Base-by-base conservation (phyloP, 2,797 vertebrate genomes). In the Pseudopleuronectes americanus region DNA sequence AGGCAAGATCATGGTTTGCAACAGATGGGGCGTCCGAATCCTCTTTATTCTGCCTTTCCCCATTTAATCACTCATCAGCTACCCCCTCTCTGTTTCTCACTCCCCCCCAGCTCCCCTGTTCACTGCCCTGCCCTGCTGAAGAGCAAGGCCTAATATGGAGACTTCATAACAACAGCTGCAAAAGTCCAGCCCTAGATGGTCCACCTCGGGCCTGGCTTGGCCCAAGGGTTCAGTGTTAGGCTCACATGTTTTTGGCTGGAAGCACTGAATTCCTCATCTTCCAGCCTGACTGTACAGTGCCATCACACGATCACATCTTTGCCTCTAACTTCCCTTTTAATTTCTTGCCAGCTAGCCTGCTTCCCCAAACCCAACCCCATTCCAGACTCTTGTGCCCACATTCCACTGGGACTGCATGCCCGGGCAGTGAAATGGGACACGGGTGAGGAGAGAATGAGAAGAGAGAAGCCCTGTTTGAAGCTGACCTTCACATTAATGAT, bases 401-500 rank as follows among this genome's bases (percentile, higher is more conserved):
- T 93, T 92, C 89, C 91, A 64, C 72, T 64, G 51, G 73, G 76
- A 43, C 86, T 82, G 88, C 92, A 87, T 91, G 90, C 89, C 89
- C 81, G 60, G 87, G 85, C 91, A 76, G 87, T 90, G 93, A 94
- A 94, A 95, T 47, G 77, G 90, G 91, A 94, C 88, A 92, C 87
- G 73, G 85, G 85, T 66, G 83, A 90, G 68, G 90, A 92, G 87
- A 88, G 90, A 88, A 83, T 38, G 78, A 70, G 84, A 86, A 68
- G 86, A 91, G 89, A 83, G 87, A 84, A 82, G 89, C 61, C 61
- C 88, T 73, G 89, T 93, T 94, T 93, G 92, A 94, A 93, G 92
- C 87, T 87, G 91, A 92, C 92, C 90, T 93, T 93, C 86, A 89
- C 73, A 90, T 93, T 91, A 91, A 90, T 92, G 92, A 94, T 91